Percentiles rank a stretch among this genome's conserved stretches.
Evolutionary conservation across 2,797 vertebrate species (phyloP).

Genomic region (Sebastes wilsoni): DNA sequence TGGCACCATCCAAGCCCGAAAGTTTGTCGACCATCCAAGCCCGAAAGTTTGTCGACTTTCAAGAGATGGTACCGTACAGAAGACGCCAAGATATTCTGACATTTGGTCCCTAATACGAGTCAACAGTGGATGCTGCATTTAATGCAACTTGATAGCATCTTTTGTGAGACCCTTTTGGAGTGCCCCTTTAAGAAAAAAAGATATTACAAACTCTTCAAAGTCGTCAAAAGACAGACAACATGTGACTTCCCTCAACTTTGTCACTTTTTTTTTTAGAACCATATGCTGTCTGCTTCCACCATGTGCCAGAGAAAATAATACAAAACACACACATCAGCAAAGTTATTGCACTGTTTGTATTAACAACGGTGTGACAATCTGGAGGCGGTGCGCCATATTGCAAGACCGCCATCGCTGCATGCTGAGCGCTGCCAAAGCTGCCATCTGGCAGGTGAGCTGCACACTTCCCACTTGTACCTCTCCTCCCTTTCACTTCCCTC

Average conservation of each 20-base stretch:
- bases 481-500: conserved; percentile 53
- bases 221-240: neutral
- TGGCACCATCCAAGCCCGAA: neutral
- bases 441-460: conserved; percentile 80
- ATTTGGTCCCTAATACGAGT: neutral
- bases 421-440: conserved; percentile 71
- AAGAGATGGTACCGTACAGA: neutral
- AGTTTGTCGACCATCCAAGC: neutral
- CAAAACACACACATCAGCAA: conserved; percentile 75
- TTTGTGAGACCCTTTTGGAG: neutral
- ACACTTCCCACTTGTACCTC: conserved; percentile 56
- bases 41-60: neutral
- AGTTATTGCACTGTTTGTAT: conserved; percentile 70
- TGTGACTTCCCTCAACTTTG: conserved; percentile 21
- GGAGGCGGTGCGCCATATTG: conserved; percentile 70
- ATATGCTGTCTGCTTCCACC: conserved; percentile 51
- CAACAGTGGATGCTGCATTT: neutral
- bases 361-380: conserved; percentile 72
- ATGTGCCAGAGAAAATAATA: conserved; percentile 44
- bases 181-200: neutral
- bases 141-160: neutral
- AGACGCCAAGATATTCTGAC: neutral
- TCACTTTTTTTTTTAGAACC: conserved; percentile 21
- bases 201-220: neutral
- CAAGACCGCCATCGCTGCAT: conserved; percentile 60